Evolutionary conservation across 35 echinoderm and acorn worm genomes (phyloP), one percentile per base, ranked within the genome.

Genomic region (Ophioderma brevispina): DNA sequence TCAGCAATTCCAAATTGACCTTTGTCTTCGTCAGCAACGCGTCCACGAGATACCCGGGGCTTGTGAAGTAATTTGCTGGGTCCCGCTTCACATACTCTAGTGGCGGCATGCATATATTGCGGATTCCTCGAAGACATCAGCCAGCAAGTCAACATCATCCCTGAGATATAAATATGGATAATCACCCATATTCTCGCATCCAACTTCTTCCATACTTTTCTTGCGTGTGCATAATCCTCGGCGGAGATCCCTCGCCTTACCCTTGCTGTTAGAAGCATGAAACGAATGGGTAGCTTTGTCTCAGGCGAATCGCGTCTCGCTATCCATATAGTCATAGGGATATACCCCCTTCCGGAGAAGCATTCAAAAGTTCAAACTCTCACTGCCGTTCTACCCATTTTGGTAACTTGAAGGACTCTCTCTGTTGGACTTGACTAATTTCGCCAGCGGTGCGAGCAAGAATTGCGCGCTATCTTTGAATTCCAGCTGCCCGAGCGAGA

Each of bases 321-420:
- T 31, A 42, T 88, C 86, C 86, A 88, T 88, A 76, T 88, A 88
- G 33, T 88, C 86, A 32, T 88, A 88, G 10, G 86, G 86, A 42
- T 79, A 88, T 13, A 88, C 76, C 19, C 86, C 86, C 76, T 88
- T 88, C 34, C 86, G 64, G 2, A 88, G 5, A 31, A 88, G 40
- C 33, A 88, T n/a, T n/a, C n/a, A n/a, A n/a, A n/a, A n/a, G 32
- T 23, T 88, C 19, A 31, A 33, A 43, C 35, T 78, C 70, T 88
- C 80, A n/a, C 70, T 80, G 36, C 36, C 15, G 25, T 32, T 88
- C 28, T 31, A 6, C 76, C 70, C 76, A 32, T 80, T 33, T 76
- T 88, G 43, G 86, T 88, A 8, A 88, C 18, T 23, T 88, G 1
- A 43, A 88, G 80, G 1, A 32, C 23, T 39, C 80, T 76, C 13